phyloP scores from a whole-genome alignment of 92 coral and sea anemone genomes.

The Paragorgia papillata region DNA sequence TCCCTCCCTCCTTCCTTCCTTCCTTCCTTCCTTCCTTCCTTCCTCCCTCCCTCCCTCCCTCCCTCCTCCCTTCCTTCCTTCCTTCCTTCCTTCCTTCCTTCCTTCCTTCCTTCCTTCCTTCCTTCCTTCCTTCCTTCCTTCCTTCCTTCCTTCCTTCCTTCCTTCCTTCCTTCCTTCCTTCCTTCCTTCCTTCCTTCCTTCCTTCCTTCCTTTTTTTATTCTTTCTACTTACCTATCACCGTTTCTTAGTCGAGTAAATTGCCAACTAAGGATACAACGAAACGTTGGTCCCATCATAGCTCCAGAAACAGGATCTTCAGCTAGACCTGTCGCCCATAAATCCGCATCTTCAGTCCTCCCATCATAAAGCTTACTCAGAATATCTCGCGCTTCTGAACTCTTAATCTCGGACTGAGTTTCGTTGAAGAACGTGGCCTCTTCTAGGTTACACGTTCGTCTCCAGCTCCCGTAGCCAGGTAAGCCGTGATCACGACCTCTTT shows the following conservation, averaged over 20 bases:
- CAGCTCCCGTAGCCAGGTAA: conserved; percentile 96
- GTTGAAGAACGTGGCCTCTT: conserved; percentile 85
- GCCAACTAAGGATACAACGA: conserved; percentile 78
- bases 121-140: not conserved
- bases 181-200: not conserved
- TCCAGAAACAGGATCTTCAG: conserved; percentile 83
- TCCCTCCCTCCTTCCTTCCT: not conserved
- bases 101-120: not conserved
- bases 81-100: not conserved
- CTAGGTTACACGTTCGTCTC: conserved; percentile 91
- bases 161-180: not conserved
- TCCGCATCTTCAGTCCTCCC: conserved; percentile 78
- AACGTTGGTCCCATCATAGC: conserved; percentile 94
- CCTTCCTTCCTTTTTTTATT: not conserved
- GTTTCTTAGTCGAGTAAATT: conserved; percentile 84
- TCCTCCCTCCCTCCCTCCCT: not conserved
- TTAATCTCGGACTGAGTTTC: conserved; percentile 79
- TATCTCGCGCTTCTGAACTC: conserved; percentile 62
- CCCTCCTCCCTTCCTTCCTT: not conserved
- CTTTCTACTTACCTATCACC: conserved; percentile 68
- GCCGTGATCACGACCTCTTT: conserved; percentile 97
- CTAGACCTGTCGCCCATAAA: conserved; percentile 89
- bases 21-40: not conserved
- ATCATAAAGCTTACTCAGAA: conserved; percentile 71
- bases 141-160: not conserved